Evolutionary conservation across 1,140 invertebrate species (phyloP), one percentile per base, ranked within the genome.

Genomic region (Oryctes rhinoceros): DNA sequence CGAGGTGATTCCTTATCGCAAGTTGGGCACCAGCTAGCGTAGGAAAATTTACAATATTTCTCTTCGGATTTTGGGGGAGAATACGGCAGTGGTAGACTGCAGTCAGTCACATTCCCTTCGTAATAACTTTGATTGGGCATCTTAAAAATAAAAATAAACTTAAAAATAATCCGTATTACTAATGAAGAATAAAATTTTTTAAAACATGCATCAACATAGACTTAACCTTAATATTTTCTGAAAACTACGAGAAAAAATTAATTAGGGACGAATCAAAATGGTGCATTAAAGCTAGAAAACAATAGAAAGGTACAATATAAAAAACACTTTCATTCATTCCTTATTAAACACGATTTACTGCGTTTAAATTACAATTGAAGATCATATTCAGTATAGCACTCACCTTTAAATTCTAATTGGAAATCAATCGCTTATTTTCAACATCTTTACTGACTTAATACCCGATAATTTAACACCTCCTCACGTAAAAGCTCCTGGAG

Each of bases 1-100:
- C 86, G 82, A 6, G 85, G 84, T 5, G 84, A 86, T 71, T 84
- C 82, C 75, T 81, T 83, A 79, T 87, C 86, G 84, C 87, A 87
- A 9, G 81, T 87, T 11, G 84, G 82, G 80, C 87, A 87, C 85
- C 86, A 87, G 44, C 82, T 83, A 2, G 81, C 76, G 82, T 86
- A 87, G 4, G 83, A 44, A 39, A 77, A 83, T 62, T 81, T 82
- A 65, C 82, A 83, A 47, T 65, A 53, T 53, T 74, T 67, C 35
- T 65, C 74, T n/a, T 81, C 81, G 13, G 79, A 44, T 47, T 80
- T 80, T 6, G 48, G 5, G 13, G 83, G 76, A 5, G 48, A 47
- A n/a, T 77, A 77, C 3, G 76, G 48, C 3, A 77, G 20, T 6
- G 48, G 48, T 20, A 77, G 20, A 24, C 39, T 53, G 11, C 44